A percentile compares a stretch with the other conserved stretches of the same genome.
Conservation (phyloP, 2,113 vertebrate species). For the Helogale parvula region DNA sequence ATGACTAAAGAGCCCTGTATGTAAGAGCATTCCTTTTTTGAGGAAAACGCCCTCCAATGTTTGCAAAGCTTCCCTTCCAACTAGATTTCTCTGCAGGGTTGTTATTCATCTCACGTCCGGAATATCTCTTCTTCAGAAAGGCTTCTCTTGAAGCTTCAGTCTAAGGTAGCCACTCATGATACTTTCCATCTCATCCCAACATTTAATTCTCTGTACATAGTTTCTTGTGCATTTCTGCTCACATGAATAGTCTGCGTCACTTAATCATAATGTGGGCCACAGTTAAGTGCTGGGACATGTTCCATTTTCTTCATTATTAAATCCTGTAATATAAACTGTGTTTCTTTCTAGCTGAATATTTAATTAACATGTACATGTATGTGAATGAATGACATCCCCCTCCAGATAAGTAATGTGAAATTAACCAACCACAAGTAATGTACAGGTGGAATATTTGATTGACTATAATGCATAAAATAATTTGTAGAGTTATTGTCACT, state of each 20-base stretch:
- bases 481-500: not conserved
- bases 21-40: not conserved
- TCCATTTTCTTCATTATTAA: not conserved
- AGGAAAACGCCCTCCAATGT: not conserved
- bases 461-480: not conserved
- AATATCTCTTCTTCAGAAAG: not conserved
- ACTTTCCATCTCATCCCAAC: not conserved
- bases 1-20: rapidly evolving
- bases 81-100: not conserved
- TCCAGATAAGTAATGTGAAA: not conserved
- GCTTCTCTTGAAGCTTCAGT: no score
- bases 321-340: not conserved
- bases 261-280: not conserved
- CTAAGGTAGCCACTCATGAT: not conserved
- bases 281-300: not conserved
- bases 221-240: not conserved
- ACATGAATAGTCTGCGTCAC: not conserved
- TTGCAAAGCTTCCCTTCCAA: not conserved
- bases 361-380: not conserved
- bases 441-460: not conserved
- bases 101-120: not conserved
- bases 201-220: not conserved
- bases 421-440: not conserved
- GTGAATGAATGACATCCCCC: not conserved
- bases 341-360: not conserved